A percentile compares a stretch with the other conserved stretches of the same genome.
Conservation (phyloP, 2,113 vertebrate genomes). For the Caranx melampygus region DNA sequence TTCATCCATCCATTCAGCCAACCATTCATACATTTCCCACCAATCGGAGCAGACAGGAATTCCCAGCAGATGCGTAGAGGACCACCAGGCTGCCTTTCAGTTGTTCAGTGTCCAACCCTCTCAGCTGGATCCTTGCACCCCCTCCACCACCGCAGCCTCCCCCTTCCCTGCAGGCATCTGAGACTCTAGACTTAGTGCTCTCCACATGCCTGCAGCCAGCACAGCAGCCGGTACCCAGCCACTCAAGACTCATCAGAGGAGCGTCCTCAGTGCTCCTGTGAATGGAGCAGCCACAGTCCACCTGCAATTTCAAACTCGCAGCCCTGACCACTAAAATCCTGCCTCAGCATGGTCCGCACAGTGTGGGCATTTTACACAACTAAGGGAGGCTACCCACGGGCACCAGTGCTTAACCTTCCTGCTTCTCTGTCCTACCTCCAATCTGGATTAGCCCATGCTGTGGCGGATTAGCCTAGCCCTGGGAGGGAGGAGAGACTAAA, state of each 20-base stretch:
- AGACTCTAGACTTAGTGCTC: background rate
- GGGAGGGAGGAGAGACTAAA: slow-evolving; percentile 61
- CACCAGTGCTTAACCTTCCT: slow-evolving; percentile 27
- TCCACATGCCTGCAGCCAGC: slow-evolving; percentile 1
- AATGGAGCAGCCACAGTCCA: background rate
- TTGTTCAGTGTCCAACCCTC: slow-evolving; percentile 41
- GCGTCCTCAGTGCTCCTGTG: slow-evolving; percentile 8
- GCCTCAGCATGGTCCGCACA: slow-evolving; percentile 27
- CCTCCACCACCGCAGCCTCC: background rate
- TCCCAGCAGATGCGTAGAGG: slow-evolving; percentile 61
- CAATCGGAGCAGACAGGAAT: slow-evolving; percentile 63
- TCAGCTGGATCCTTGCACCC: slow-evolving; percentile 45
- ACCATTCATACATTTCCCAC: slow-evolving; percentile 44
- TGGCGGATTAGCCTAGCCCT: slow-evolving; percentile 49
- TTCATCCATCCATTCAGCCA: background rate
- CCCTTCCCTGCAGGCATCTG: slow-evolving; percentile 20
- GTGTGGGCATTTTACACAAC: background rate
- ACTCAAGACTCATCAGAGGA: slow-evolving; percentile 42
- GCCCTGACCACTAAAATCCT: slow-evolving; percentile 3
- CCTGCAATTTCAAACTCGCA: slow-evolving; percentile 4
- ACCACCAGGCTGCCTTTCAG: slow-evolving; percentile 60
- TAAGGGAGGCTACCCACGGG: slow-evolving; percentile 10
- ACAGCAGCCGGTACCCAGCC: slow-evolving; percentile 53
- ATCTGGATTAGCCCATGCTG: slow-evolving; percentile 56
- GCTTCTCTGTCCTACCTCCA: slow-evolving; percentile 43